Base-by-base conservation (phyloP, 2,888 invertebrate genomes). In the Autographa pulchrina region DNA sequence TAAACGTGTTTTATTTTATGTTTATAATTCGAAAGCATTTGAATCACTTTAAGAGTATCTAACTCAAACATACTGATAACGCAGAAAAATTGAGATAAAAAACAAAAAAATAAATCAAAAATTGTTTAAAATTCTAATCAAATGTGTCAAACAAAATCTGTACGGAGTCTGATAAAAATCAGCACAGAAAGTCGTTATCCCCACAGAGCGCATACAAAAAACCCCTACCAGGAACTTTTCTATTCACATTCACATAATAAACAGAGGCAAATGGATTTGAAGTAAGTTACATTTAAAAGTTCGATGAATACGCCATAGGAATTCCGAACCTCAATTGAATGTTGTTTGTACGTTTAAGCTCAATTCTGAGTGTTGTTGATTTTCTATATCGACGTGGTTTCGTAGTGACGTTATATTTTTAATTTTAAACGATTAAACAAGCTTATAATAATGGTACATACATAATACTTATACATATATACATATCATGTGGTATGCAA, bases 321-420 rank as follows among this genome's bases (percentile, higher is more conserved):
- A 72, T 76, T 76, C 60, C 48, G 20, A 80, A 52, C 14, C 18
- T 54, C 56, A 20, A 72, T 80, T 80, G 25, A 65, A 79, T 66
- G 38, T 59, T 65, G 25, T 52, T 64, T 9, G n/a, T 18, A n/a
- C 18, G 32, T 14, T 35, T 56, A 18, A 38, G 20, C 20, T 18
- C 38, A 48, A 5, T 70, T 25, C 54, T 43, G 54, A 65, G 14
- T 62, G 38, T 43, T 32, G 54, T 13, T 20, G 20, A 56, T 11
- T 25, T 25, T 25, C 25, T 56, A 11, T 56, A 56, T 56, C 20
- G 13, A 56, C 11, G 25, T 48, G n/a, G 5, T 56, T 4, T 20
- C 18, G 54, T 11, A 20, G 8, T 11, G 9, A 54, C 18, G 9
- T 20, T 20, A 54, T 48, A 16, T 20, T 54, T 20, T 18, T 25